A percentile compares a stretch with the other conserved stretches of the same genome.
These are phyloP conservation scores for Thamnophis elegans DNA, from an alignment of 2,797 vertebrate genomes.

Conservation along the genomic window DNA sequence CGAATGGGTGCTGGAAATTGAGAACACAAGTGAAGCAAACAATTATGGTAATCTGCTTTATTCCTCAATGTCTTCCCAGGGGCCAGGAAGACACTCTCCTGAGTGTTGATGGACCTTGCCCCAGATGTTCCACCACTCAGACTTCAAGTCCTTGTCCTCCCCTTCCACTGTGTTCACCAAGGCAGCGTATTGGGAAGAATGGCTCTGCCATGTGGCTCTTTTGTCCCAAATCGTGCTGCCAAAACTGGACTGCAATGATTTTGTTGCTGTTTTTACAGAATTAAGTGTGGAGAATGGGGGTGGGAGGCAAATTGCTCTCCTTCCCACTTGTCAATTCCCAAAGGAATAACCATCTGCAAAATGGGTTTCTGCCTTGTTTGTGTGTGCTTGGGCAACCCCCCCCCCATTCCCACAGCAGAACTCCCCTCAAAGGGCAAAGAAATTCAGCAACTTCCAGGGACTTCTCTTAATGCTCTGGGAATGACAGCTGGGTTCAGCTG, in stretches of 20 bases:
- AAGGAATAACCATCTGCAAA: background rate
- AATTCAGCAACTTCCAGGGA: background rate
- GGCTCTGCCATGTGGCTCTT: background rate
- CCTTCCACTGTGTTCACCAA: background rate
- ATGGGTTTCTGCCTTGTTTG: background rate
- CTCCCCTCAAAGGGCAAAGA: background rate
- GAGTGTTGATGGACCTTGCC: background rate
- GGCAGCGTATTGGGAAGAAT: background rate
- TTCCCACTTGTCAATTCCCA: background rate
- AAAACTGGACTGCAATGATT: background rate
- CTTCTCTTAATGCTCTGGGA: background rate
- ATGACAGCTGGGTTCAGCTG: background rate
- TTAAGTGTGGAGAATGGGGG: background rate
- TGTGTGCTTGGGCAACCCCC: background rate
- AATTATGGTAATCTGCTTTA: constrained; percentile 69
- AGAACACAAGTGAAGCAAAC: constrained; percentile 81
- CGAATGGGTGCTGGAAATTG: constrained; percentile 91
- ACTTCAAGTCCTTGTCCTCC: background rate
- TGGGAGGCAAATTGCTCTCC: background rate
- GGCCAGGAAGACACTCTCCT: background rate
- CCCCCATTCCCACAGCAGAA: background rate
- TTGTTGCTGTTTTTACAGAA: background rate
- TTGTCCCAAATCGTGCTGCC: background rate
- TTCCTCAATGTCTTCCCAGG: too few relatives aligned
- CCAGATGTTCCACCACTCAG: background rate